Base-by-base conservation (phyloP, 2,113 vertebrate genomes). In the Anarrhichthys ocellatus region DNA sequence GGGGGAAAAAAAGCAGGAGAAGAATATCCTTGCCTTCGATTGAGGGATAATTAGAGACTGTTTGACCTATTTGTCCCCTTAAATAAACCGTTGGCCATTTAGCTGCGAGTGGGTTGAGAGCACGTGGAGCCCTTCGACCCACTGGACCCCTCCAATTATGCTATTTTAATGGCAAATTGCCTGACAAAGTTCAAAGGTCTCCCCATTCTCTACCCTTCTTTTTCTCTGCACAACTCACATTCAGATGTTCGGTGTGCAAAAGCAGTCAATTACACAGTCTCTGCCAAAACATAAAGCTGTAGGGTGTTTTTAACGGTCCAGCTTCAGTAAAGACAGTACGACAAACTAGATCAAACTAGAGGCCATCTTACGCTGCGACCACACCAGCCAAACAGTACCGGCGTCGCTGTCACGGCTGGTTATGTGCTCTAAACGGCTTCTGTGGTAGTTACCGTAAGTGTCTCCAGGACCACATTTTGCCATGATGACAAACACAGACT, bases 61-160 rank as follows among this genome's bases (percentile, higher is more conserved):
- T 92, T 91, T 93, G 91, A 91, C 90, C 92, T 88, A 85, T 91
- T 92, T 92, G 89, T 88, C 87, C 87, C 78, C 81, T 89, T 88
- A 88, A 92, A 91, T 87, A 91, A 92, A 92, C 83, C n/a, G 42
- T 81, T 86, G 66, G 69, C 58, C 82, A 83, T 88, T 91, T 91
- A 82, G 78, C 80, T 14, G 27, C 78, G 86, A 86, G 76, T 85
- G 78, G 40, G 67, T 50, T 80, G 20, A 79, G 77, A 83, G 73
- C 68, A 32, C 7, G 76, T 38, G 27, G 63, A 81, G 76, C 59
- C 68, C 65, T 84, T 79, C 24, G 54, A 58, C 54, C 54, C 71
- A 38, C 76, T 56, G 80, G 72, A 84, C 83, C 72, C 79, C 76
- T 48, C 80, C 73, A 88, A 70, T 88, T 89, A 84, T 73, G 38